Evolutionary conservation across 1,140 invertebrate species (phyloP), one percentile per base, ranked within the genome.

Genomic region (Aphis gossypii): DNA sequence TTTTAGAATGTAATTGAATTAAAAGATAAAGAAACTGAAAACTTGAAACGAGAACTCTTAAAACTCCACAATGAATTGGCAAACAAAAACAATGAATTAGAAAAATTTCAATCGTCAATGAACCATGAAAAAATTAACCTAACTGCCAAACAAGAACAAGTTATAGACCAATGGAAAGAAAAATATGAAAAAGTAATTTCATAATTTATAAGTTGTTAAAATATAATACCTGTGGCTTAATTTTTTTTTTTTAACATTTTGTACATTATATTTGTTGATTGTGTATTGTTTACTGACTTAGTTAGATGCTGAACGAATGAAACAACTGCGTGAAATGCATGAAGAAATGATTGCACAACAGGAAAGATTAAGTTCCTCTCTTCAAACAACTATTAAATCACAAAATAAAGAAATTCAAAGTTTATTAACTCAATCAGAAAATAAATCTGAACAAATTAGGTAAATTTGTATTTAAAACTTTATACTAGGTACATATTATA

Each of bases 151-250:
- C 92, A 84, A 93, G 92, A 93, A 93, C 38, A 93, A 56, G 18
- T 84, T 21, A 93, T 93, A 41, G 18, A 68, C 41, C 48, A 84
- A 56, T 93, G 92, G 92, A 93, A 86, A 25, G 92, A 86, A 86
- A 93, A 93, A 93, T 93, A 93, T 93, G 92, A 93, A 93, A 93
- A 93, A 93, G 92, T 93, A 51, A 86, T 68, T 92, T 84, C 54
- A 20, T 51, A 18, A 35, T 48, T 83, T 23, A 44, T 44, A n/a
- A 44, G 23, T 84, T 41, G 4, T 41, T 84, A 21, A 51, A 18
- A 68, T 68, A 76, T n/a, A 18, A n/a, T 76, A n/a, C n/a, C 4
- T 76, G 60, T 23, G 8, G 35, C 0, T 82, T 82, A 82, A 38
- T 4, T 56, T 60, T 41, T 56, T 60, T 38, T 90, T 90, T 46